These are phyloP conservation scores for Vulpes ferrilata DNA, from an alignment of 2,113 vertebrate species.

Conservation along the genomic window DNA sequence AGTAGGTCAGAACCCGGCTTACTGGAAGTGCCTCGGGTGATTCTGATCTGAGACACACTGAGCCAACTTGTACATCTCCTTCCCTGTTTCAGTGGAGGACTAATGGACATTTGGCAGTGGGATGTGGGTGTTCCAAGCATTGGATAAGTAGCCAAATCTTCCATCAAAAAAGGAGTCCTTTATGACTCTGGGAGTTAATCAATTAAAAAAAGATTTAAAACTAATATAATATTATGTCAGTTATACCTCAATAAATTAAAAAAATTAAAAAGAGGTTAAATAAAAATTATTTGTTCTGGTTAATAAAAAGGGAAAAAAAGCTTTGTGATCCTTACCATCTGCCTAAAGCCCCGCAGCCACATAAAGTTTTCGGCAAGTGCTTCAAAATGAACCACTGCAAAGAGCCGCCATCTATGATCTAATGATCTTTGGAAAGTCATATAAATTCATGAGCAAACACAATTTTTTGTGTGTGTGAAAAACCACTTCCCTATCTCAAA, in stretches of 20 bases:
- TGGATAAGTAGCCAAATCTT: not conserved
- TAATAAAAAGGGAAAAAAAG: conserved; percentile 18
- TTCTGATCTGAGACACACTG: not conserved
- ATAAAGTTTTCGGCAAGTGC: not conserved
- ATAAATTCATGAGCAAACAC: conserved; percentile 39
- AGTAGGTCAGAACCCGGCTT: not conserved
- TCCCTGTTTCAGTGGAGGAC: not conserved
- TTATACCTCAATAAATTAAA: not conserved
- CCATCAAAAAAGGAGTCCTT: not conserved
- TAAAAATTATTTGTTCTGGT: not conserved
- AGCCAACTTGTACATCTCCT: not conserved
- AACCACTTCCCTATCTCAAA: conserved; percentile 48
- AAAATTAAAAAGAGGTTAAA: not conserved
- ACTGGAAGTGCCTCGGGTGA: not conserved
- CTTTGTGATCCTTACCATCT: not conserved
- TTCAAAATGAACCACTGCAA: not conserved
- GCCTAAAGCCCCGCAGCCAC: not conserved
- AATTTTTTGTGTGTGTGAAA: not conserved
- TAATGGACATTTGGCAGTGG: not conserved
- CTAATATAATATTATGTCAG: not conserved
- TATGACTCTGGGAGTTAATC: not conserved
- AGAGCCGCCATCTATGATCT: not conserved
- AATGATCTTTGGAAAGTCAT: not conserved
- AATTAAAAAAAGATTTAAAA: conserved; percentile 29
- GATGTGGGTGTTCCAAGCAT: not conserved